phyloP scores from a whole-genome alignment of 1,140 invertebrate species.

The Vanessa tameamea region DNA sequence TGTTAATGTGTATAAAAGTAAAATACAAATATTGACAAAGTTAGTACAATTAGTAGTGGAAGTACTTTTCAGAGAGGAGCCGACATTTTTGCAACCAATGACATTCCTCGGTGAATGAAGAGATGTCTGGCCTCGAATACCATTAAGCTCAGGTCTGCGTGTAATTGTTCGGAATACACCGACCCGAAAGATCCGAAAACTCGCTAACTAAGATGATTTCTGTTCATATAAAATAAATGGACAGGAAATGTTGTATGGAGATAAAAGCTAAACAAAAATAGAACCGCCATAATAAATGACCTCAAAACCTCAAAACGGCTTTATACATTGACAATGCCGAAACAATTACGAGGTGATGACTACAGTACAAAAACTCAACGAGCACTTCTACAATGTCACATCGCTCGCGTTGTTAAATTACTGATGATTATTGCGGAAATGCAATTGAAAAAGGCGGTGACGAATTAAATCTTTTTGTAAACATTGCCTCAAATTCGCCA shows the following conservation, averaged over 20 bases:
- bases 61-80: not conserved
- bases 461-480: slow-evolving; percentile 22
- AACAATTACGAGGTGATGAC: slow-evolving; percentile 20
- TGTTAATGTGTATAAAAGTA: no score
- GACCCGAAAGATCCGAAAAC: slow-evolving; percentile 19
- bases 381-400: slow-evolving; percentile 9
- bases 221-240: not conserved
- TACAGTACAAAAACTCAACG: slow-evolving; percentile 2
- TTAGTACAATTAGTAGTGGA: no score
- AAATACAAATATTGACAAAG: no score
- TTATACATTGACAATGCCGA: slow-evolving; percentile 6
- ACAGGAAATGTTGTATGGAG: not conserved
- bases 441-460: slow-evolving; percentile 15
- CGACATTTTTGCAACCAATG: slow-evolving; percentile 24
- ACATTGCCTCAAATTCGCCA: not conserved
- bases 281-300: not conserved
- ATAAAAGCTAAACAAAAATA: not conserved
- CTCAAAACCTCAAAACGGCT: not conserved
- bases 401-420: slow-evolving; percentile 6
- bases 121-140: slow-evolving; percentile 29
- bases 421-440: slow-evolving; percentile 22
- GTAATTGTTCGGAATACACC: slow-evolving; percentile 29
- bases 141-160: slow-evolving; percentile 23
- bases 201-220: slow-evolving; percentile 22
- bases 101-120: slow-evolving; percentile 20